Percentiles rank a stretch among this genome's conserved stretches.
These are phyloP conservation scores for Zaprionus nigranus DNA, from an alignment of 1,140 invertebrate genomes.

Conservation along the genomic window DNA sequence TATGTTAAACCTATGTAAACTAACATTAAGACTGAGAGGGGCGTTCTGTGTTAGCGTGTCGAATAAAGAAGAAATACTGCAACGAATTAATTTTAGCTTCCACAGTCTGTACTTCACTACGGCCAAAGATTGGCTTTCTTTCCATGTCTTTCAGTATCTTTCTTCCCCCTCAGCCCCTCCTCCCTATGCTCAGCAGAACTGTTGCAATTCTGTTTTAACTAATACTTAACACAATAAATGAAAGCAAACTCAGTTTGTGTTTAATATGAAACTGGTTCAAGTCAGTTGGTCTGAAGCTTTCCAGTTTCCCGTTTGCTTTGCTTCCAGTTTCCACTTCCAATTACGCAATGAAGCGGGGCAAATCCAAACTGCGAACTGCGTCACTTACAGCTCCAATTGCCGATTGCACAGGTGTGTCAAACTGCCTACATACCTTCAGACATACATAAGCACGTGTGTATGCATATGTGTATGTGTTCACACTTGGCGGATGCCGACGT, in stretches of 20 bases:
- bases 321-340: constrained; percentile 29
- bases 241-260: constrained; percentile 6
- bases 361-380: constrained; percentile 45
- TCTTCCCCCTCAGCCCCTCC: background rate
- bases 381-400: constrained; percentile 56
- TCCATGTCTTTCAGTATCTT: too few species aligned
- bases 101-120: too few species aligned
- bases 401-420: constrained; percentile 75
- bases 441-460: background rate
- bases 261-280: constrained; percentile 37
- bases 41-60: too few species aligned
- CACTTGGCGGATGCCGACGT: constrained; percentile 29
- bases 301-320: background rate
- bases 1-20: too few species aligned
- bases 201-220: background rate
- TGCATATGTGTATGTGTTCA: constrained; percentile 4
- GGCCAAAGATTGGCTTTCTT: too few species aligned
- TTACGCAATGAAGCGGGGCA: constrained; percentile 63
- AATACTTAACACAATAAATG: constrained; percentile 3
- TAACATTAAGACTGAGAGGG: too few species aligned
- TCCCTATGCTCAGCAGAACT: background rate
- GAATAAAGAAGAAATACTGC: too few species aligned
- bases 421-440: constrained; percentile 5
- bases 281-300: constrained; percentile 13
- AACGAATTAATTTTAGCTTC: too few species aligned